These are phyloP conservation scores for Picathartes gymnocephalus DNA, from an alignment of 2,113 vertebrate genomes.

Conservation along the genomic window DNA sequence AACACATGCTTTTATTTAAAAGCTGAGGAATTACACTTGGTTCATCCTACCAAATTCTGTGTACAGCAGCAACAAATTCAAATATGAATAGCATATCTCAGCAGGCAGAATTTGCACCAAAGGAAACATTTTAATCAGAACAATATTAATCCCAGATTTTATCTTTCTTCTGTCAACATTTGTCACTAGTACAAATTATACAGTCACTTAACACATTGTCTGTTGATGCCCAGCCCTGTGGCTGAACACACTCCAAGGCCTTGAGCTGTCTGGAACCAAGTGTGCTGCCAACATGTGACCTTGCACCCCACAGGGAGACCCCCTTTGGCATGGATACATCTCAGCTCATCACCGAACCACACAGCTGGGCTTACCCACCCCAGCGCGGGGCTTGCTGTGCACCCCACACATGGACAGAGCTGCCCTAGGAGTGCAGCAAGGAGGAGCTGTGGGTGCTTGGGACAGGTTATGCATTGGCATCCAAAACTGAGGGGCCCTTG, in stretches of 20 bases:
- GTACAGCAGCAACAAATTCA: background rate
- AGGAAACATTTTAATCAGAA: background rate
- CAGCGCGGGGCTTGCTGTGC: background rate
- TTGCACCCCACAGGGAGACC: background rate
- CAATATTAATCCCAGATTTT: conserved; percentile 19
- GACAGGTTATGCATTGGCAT: background rate
- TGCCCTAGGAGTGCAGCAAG: background rate
- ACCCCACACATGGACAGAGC: background rate
- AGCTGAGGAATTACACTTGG: background rate
- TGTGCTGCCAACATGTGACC: accelerated
- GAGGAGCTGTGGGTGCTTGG: background rate
- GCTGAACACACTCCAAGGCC: background rate
- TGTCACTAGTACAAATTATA: background rate
- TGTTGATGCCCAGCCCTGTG: background rate
- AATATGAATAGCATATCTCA: background rate
- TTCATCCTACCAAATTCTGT: background rate
- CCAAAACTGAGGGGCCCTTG: background rate
- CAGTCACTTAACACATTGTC: background rate
- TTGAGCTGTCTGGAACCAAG: background rate
- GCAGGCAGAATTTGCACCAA: background rate
- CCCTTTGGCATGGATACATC: accelerated
- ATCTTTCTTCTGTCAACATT: conserved; percentile 10
- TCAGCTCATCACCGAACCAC: background rate
- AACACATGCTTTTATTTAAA: background rate
- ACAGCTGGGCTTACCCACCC: background rate